Evolutionary conservation across 2,113 vertebrate species (phyloP).

Genomic region (Rhipidura dahli): DNA sequence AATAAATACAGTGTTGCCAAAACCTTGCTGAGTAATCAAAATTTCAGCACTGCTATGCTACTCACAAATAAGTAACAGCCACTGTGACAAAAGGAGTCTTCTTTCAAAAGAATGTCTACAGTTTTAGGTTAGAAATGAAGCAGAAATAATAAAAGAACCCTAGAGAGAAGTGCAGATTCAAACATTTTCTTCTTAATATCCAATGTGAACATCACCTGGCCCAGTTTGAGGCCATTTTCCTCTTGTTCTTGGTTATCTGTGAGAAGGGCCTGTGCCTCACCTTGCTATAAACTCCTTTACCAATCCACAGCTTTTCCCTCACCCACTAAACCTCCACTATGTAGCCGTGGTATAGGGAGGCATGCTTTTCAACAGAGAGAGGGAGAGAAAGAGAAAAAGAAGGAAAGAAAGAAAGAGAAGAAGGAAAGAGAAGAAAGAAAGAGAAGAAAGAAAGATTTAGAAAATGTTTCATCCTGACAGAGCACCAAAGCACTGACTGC

Average conservation of each 20-base stretch:
- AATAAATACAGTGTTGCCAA: background rate
- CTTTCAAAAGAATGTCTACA: background rate
- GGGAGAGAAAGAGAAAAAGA: background rate
- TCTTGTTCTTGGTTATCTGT: background rate
- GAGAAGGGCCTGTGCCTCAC: background rate
- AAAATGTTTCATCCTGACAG: background rate
- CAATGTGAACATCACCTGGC: background rate
- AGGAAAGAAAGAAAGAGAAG: too few relatives aligned
- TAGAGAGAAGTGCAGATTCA: background rate
- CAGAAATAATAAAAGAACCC: background rate
- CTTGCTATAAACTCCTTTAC: background rate
- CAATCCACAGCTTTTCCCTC: background rate
- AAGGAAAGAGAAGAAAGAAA: background rate
- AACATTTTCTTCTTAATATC: background rate
- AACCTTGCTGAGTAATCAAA: background rate
- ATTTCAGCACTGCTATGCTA: background rate
- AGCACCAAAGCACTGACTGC: background rate
- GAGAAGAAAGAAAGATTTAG: background rate
- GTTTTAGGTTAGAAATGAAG: background rate
- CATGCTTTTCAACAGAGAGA: background rate
- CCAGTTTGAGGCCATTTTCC: background rate
- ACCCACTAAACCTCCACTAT: too few relatives aligned
- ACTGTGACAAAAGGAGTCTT: background rate
- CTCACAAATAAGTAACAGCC: background rate
- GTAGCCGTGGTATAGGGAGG: background rate